phyloP scores from a whole-genome alignment of 2,113 vertebrate species.

The Ondatra zibethicus region DNA sequence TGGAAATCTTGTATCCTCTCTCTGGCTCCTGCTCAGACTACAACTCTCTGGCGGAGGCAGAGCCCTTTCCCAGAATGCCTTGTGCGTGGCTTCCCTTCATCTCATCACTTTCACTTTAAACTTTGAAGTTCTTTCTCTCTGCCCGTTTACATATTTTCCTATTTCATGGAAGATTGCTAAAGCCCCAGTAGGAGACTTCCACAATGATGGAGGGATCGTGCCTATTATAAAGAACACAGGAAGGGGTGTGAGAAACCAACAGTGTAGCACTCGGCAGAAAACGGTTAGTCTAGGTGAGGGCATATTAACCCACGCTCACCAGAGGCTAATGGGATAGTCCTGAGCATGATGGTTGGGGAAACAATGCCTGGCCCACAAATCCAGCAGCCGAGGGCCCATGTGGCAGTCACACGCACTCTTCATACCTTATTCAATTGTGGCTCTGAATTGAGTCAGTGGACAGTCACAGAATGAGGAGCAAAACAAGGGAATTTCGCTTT shows the following conservation, averaged over 20 bases:
- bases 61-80: not conserved
- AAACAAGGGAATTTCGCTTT: conserved; percentile 73
- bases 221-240: conserved; percentile 46
- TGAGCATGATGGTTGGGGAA: conserved; percentile 4
- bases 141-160: not conserved
- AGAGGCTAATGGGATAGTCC: not conserved
- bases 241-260: conserved; percentile 16
- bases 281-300: not conserved
- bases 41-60: not conserved
- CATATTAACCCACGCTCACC: conserved; percentile 33
- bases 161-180: not conserved
- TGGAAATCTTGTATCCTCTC: not conserved
- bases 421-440: conserved; percentile 60
- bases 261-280: conserved; percentile 9
- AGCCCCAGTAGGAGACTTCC: not conserved
- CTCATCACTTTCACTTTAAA: not conserved
- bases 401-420: conserved; percentile 53
- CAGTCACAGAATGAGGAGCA: conserved; percentile 69
- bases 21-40: not conserved
- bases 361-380: conserved; percentile 52
- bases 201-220: conserved; percentile 60
- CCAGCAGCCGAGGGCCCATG: conserved; percentile 34
- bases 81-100: not conserved
- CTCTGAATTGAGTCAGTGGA: conserved; percentile 69
- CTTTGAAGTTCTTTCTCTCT: not conserved